Evolutionary conservation across 2,888 invertebrate species (phyloP).

Genomic region (Dryadula phaetusa): DNA sequence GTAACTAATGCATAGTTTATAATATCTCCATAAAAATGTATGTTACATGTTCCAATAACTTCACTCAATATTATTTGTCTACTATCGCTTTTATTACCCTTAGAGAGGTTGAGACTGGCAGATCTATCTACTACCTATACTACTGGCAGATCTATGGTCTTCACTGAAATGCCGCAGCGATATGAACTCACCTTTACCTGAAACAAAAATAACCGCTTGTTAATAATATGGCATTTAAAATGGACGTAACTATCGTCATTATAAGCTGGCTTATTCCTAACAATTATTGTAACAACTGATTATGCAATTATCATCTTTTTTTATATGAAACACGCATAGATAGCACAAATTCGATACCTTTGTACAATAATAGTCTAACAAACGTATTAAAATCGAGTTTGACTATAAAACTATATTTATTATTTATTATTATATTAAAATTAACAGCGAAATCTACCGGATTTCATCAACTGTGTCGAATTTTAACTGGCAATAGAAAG

Average conservation of each 20-base stretch:
- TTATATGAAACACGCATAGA: neutral
- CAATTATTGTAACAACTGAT: neutral
- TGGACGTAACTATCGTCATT: neutral
- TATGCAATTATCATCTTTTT: neutral
- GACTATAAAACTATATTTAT: neutral
- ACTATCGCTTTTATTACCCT: neutral
- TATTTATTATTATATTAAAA: neutral
- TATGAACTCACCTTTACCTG: slow-evolving; percentile 77
- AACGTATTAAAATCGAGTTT: too few relatives aligned
- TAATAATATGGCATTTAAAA: too few relatives aligned
- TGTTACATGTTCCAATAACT: neutral
- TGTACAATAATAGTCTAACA: neutral
- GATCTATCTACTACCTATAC: too few relatives aligned
- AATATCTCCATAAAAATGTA: neutral
- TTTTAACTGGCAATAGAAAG: slow-evolving; percentile 8
- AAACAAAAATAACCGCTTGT: too few relatives aligned
- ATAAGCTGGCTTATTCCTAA: neutral
- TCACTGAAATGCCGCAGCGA: neutral
- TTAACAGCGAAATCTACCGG: slow-evolving; percentile 2
- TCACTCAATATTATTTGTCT: neutral
- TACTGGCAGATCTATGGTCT: too few relatives aligned
- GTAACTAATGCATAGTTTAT: neutral
- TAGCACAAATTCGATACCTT: neutral
- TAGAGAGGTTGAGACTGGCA: neutral
- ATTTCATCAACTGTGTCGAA: slow-evolving; percentile 5